These are phyloP conservation scores for Thomomys bottae DNA, from an alignment of 2,113 vertebrate genomes.

Conservation along the genomic window DNA sequence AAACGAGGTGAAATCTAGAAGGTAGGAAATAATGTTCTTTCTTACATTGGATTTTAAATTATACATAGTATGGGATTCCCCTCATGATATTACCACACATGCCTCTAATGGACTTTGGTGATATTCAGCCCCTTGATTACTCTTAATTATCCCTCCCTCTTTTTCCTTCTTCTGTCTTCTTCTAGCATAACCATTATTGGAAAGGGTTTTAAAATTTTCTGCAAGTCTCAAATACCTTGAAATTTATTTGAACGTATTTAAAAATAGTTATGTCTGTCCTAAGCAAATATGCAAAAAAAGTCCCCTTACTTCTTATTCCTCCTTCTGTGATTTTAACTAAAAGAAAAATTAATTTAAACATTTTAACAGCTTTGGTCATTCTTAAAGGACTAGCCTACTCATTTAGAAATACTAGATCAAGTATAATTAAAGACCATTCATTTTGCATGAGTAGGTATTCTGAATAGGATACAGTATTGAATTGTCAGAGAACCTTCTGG, in stretches of 20 bases:
- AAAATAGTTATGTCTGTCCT: background rate
- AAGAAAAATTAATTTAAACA: conserved; percentile 2
- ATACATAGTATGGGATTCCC: too few species aligned
- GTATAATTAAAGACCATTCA: background rate
- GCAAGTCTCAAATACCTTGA: background rate
- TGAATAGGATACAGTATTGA: background rate
- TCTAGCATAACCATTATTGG: background rate
- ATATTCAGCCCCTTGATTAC: too few species aligned
- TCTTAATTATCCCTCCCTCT: too few species aligned
- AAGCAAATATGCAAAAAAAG: conserved; percentile 48
- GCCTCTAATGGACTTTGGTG: too few species aligned
- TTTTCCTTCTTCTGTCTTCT: too few species aligned
- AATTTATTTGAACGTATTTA: conserved; percentile 21
- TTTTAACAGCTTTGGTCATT: background rate
- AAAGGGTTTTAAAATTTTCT: background rate
- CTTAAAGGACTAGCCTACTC: background rate
- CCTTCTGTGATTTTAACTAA: background rate
- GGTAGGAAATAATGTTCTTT: background rate
- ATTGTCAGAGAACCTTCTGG: background rate
- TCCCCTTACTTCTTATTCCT: background rate
- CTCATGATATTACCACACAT: too few species aligned
- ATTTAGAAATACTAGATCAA: background rate
- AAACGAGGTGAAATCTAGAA: background rate
- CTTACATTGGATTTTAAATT: too few species aligned
- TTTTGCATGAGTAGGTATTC: conserved; percentile 11